phyloP scores from a whole-genome alignment of 2,797 vertebrate genomes.

The Tapera naevia region DNA sequence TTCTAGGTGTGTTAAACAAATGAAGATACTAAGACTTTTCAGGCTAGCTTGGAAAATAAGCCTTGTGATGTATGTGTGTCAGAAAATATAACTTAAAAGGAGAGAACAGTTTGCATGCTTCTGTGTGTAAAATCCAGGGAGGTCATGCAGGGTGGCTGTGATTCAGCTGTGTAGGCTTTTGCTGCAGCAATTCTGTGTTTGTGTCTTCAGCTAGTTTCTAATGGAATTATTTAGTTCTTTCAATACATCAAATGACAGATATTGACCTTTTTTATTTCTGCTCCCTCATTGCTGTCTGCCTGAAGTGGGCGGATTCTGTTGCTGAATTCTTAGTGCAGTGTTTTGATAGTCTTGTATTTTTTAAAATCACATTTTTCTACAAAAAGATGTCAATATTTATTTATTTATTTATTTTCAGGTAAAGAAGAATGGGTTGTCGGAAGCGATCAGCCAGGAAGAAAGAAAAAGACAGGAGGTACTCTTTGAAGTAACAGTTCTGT shows the following conservation, averaged over 20 bases:
- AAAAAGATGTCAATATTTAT: background rate
- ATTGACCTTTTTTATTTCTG: background rate
- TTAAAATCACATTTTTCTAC: background rate
- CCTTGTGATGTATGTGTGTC: background rate
- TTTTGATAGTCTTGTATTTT: background rate
- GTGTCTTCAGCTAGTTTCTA: background rate
- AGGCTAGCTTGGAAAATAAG: fast-evolving
- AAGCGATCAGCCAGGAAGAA: constrained; percentile 86
- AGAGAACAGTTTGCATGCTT: background rate
- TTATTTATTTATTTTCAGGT: constrained; percentile 76
- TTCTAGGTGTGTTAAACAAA: background rate
- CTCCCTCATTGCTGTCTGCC: background rate
- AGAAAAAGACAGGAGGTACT: constrained; percentile 94
- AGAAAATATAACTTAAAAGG: background rate
- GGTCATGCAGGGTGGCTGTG: background rate
- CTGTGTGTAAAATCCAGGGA: background rate
- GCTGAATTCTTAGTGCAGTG: background rate
- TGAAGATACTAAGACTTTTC: background rate
- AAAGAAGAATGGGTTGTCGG: constrained; percentile 89
- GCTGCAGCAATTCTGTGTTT: background rate
- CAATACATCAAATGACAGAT: background rate
- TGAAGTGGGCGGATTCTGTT: background rate
- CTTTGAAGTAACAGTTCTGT: background rate
- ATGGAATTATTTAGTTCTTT: background rate
- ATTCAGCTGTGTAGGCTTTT: background rate